These are phyloP conservation scores for Clamator glandarius DNA, from an alignment of 2,797 vertebrate genomes.

Conservation along the genomic window DNA sequence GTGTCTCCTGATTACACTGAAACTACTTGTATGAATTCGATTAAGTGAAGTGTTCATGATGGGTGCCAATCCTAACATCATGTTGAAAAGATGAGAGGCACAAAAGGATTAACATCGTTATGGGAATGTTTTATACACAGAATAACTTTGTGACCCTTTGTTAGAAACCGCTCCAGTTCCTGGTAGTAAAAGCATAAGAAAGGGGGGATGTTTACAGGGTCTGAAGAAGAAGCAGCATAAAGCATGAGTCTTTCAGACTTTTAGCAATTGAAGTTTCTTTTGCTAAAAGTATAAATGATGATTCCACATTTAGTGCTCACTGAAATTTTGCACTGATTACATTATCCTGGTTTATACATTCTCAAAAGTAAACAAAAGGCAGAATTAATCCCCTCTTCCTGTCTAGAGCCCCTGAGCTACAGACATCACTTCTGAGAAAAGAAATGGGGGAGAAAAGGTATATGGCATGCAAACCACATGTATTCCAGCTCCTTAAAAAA, in stretches of 20 bases:
- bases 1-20: background rate
- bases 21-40: background rate
- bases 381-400: background rate
- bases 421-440: background rate
- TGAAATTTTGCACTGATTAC: background rate
- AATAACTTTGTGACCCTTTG: slow-evolving; percentile 30
- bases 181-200: background rate
- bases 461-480: background rate
- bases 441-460: background rate
- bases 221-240: background rate
- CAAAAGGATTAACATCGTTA: background rate
- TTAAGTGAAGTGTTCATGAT: background rate
- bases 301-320: background rate
- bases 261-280: background rate
- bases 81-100: background rate
- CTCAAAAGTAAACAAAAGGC: background rate
- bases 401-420: background rate
- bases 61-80: background rate
- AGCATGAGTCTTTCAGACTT: background rate
- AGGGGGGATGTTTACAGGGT: background rate
- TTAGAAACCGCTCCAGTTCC: background rate
- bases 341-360: background rate
- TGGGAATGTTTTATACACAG: slow-evolving; percentile 18
- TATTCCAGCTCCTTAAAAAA: background rate
- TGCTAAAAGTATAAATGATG: background rate